These are phyloP conservation scores for Eilema depressum DNA, from an alignment of 2,888 invertebrate genomes.

Conservation along the genomic window DNA sequence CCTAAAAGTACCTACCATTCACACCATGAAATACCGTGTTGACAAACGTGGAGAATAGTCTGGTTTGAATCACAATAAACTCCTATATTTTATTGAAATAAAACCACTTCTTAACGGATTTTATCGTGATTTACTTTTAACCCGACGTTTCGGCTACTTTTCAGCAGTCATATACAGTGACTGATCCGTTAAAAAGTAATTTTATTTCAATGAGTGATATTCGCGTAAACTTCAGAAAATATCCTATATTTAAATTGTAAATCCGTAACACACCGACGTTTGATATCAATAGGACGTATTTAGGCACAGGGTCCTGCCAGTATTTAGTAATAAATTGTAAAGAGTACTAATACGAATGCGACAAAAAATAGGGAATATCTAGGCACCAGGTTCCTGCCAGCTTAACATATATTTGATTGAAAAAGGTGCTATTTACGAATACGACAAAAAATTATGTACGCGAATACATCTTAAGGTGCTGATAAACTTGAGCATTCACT, in stretches of 20 bases:
- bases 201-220: too few species aligned
- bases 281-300: not conserved
- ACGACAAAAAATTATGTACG: not conserved
- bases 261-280: not conserved
- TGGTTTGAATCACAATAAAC: not conserved
- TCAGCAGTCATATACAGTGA: too few species aligned
- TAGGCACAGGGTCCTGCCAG: not conserved
- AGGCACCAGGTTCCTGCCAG: not conserved
- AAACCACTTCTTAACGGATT: too few species aligned
- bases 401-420: not conserved
- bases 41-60: not conserved
- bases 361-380: not conserved
- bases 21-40: not conserved
- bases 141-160: too few species aligned
- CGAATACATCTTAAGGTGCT: not conserved
- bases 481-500: too few species aligned
- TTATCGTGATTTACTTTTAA: too few species aligned
- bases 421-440: conserved; percentile 1
- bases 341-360: not conserved
- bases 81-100: too few species aligned
- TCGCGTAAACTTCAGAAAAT: too few species aligned
- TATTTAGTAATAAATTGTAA: not conserved
- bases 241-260: not conserved
- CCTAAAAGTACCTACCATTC: too few species aligned
- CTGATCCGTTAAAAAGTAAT: too few species aligned